These are phyloP conservation scores for Akabosia matsudoensis DNA, from an alignment of 1,140 invertebrate species.

Conservation along the genomic window DNA sequence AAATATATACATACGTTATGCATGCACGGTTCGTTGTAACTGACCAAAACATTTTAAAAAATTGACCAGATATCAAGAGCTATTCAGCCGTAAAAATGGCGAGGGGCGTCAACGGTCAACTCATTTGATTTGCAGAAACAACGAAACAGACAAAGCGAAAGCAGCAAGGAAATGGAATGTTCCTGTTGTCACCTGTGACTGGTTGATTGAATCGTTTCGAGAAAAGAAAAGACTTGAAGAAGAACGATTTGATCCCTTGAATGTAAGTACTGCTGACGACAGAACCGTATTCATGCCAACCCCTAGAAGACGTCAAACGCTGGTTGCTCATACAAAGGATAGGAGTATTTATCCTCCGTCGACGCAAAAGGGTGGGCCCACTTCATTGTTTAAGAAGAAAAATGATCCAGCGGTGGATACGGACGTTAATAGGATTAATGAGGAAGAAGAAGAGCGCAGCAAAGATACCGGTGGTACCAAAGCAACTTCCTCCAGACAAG, in stretches of 20 bases:
- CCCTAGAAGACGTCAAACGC: not conserved
- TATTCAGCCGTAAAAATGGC: constrained; percentile 24
- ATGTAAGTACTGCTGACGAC: not conserved
- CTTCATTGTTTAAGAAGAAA: not conserved
- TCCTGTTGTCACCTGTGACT: constrained; percentile 27
- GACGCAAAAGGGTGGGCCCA: not conserved
- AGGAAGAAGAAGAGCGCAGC: not conserved
- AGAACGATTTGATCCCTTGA: not conserved
- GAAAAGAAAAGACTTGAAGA: not conserved
- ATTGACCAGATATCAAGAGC: constrained; percentile 4
- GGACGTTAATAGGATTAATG: not conserved
- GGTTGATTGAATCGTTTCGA: constrained; percentile 26
- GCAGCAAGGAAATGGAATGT: constrained; percentile 30
- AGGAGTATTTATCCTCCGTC: constrained; percentile 2
- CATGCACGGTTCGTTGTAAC: too few species aligned
- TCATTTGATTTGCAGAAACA: constrained; percentile 29
- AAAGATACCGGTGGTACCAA: not conserved
- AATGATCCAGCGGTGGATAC: not conserved
- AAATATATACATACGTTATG: not conserved
- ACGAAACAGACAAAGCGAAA: constrained; percentile 26
- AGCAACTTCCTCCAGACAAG: not conserved
- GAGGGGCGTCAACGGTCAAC: not conserved
- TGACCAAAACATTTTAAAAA: too few species aligned
- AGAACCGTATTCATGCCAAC: constrained; percentile 5
- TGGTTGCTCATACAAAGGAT: not conserved